Percentiles rank a stretch among this genome's conserved stretches.
Evolutionary conservation across 2,113 vertebrate genomes (phyloP).

Genomic region (Athene noctua): DNA sequence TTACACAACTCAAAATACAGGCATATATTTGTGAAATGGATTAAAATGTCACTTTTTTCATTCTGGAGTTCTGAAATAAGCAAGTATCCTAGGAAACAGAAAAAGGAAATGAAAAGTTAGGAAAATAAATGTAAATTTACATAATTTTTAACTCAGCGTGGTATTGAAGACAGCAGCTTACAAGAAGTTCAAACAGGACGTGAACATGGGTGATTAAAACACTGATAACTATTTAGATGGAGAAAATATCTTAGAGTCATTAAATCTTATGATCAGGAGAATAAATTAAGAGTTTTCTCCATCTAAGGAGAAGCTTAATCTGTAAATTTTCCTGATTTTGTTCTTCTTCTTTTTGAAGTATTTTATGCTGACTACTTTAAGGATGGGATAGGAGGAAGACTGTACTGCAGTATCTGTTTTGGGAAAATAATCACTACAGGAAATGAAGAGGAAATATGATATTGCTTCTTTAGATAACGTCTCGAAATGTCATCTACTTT

Average conservation of each 20-base stretch:
- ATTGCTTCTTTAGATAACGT: not conserved
- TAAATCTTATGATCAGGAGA: not conserved
- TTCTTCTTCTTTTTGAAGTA: not conserved
- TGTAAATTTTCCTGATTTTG: not conserved
- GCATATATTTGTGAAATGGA: fast-evolving
- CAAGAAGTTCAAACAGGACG: not conserved
- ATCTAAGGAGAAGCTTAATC: not conserved
- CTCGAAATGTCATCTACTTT: not conserved
- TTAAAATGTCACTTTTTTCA: not conserved
- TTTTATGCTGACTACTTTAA: not conserved
- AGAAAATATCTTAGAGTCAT: not conserved
- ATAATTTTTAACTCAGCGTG: not conserved
- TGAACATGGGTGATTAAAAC: not conserved
- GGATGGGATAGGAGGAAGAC: not conserved
- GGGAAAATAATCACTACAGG: not conserved
- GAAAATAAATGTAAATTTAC: not conserved
- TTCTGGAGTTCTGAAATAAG: not conserved
- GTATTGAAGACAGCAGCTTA: not conserved
- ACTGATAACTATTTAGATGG: not conserved
- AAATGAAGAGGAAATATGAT: not conserved
- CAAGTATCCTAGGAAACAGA: not conserved
- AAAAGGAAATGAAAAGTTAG: not conserved
- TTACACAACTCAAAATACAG: not conserved
- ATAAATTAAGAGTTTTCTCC: not conserved
- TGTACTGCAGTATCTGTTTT: not conserved